Evolutionary conservation across 2,888 invertebrate genomes (phyloP).

Genomic region (Adela reaumurella): DNA sequence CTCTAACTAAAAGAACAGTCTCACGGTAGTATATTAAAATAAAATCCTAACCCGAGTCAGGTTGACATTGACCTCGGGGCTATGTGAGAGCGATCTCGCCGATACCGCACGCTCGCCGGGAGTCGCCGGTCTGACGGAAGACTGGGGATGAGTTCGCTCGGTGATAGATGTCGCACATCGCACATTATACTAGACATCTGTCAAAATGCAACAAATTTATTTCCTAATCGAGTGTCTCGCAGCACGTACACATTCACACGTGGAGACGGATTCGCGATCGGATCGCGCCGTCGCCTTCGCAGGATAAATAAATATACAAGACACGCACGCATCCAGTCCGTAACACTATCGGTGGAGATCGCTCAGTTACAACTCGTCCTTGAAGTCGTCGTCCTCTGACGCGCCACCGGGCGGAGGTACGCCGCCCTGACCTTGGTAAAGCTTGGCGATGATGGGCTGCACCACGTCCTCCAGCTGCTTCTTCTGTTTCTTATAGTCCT

Average conservation of each 20-base stretch:
- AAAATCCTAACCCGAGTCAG: neutral
- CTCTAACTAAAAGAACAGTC: neutral
- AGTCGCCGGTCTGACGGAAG: neutral
- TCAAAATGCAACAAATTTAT: constrained; percentile 40
- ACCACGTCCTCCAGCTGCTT: constrained; percentile 93
- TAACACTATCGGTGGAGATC: constrained; percentile 33
- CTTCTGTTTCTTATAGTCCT: constrained; percentile 92
- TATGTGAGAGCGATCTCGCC: neutral
- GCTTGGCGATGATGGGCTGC: constrained; percentile 95
- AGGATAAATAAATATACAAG: constrained; percentile 45
- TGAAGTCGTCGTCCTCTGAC: constrained; percentile 72
- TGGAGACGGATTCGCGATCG: constrained; percentile 24
- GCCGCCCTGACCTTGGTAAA: constrained; percentile 86
- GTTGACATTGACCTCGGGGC: neutral
- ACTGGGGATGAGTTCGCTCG: neutral
- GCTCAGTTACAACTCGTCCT: constrained; percentile 75
- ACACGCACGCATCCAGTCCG: constrained; percentile 34
- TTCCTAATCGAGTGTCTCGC: constrained; percentile 17
- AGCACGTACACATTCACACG: constrained; percentile 17
- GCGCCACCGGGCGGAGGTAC: constrained; percentile 67
- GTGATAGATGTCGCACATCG: neutral
- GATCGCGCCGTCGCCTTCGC: constrained; percentile 16
- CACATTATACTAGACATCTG: neutral
- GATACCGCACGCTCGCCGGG: neutral
- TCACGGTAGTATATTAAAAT: constrained; percentile 4